Evolutionary conservation across 1,140 invertebrate species (phyloP).

Genomic region (Neoseiulus cucumeris): DNA sequence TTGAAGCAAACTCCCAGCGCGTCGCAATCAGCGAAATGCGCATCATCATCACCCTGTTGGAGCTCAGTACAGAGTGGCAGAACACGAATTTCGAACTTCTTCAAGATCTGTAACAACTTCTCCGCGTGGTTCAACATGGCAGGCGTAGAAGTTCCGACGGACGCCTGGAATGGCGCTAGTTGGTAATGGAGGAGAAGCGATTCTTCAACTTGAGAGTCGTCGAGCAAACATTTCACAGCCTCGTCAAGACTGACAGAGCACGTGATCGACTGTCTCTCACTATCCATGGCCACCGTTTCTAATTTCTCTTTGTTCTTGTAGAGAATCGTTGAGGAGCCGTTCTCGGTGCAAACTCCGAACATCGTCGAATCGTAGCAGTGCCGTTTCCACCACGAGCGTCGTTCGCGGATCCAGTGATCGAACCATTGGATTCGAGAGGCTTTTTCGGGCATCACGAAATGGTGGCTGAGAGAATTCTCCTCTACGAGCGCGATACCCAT

Average conservation of each 20-base stretch:
- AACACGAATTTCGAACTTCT: not conserved
- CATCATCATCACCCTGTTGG: too few species aligned
- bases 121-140: not conserved
- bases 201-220: not conserved
- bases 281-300: not conserved
- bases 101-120: not conserved
- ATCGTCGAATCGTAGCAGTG: not conserved
- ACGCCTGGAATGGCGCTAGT: not conserved
- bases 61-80: not conserved
- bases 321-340: not conserved
- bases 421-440: not conserved
- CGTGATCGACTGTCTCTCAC: not conserved
- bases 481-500: not conserved
- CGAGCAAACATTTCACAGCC: not conserved
- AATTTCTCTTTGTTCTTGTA: not conserved
- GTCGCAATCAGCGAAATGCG: not conserved
- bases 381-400: constrained; percentile 1
- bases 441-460: not conserved
- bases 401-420: not conserved
- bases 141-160: not conserved
- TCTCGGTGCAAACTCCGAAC: not conserved
- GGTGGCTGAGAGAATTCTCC: not conserved
- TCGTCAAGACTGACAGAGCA: not conserved
- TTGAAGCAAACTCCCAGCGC: not conserved
- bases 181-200: not conserved